Evolutionary conservation across 1,140 invertebrate species (phyloP), one percentile per base, ranked within the genome.

Genomic region (Helicoverpa zea): DNA sequence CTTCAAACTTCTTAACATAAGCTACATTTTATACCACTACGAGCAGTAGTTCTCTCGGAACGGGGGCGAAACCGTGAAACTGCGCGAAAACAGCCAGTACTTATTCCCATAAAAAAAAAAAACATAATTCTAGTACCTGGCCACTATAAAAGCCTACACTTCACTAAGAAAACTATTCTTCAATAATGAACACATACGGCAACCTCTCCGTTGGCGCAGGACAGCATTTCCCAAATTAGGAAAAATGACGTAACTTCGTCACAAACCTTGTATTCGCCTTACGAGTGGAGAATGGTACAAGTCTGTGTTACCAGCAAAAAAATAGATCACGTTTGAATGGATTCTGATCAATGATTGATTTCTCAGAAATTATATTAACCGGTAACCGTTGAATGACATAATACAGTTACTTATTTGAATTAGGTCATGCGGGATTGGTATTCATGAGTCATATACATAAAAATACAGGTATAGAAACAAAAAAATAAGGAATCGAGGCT

Each of bases 171-270:
- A 23, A 23, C 23, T 23, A 23, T 77, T 51, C 61, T 66, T 16
- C 61, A 35, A 9, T 52, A 66, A 77, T 77, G 61, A 77, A 77
- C 75, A 35, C 16, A 66, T 77, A 77, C 29, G 75, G 75, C 13
- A 66, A 77, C 35, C 49, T 14, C 0, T 18, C 9, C 18, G 58
- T 23, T 11, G 49, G 10, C 43, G 18, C 58, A 51, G 47, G 47
- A 76, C 58, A 51, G 74, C 47, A 7, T 30, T 64, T 35, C 61
- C 61, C 29, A 77, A 77, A 77, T 77, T 54, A 52, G 75, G 75
- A 14, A 43, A 4, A 30, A 23, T 77, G 23, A 77, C 75, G 75
- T 77, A 61, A 77, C 23, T 13, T 3, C 0, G 11, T 1, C 16
- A 49, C 35, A n/a, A 61, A 18, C 54, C 73, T 75, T 61, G 54